Evolutionary conservation across 2,797 vertebrate species (phyloP).

Genomic region (Myiotriccus ornatus): DNA sequence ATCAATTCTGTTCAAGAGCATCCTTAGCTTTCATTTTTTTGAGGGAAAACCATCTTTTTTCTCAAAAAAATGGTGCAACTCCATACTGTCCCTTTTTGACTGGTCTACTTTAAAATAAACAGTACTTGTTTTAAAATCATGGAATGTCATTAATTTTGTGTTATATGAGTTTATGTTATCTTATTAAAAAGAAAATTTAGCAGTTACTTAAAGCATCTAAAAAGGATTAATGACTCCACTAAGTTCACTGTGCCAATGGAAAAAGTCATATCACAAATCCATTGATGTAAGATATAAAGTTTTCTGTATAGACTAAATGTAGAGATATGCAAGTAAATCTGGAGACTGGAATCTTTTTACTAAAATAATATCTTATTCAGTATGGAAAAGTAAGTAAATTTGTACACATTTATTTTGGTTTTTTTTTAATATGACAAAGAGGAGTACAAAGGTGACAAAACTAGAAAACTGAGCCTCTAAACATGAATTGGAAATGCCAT

Average conservation of each 20-base stretch:
- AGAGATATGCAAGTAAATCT: background rate
- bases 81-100: background rate
- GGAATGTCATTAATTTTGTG: background rate
- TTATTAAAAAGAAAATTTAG: background rate
- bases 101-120: background rate
- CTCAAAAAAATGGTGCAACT: background rate
- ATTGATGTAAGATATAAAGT: background rate
- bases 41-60: background rate
- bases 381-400: background rate
- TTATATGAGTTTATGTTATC: background rate
- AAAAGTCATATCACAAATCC: background rate
- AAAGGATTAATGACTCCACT: background rate
- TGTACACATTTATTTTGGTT: background rate
- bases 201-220: background rate
- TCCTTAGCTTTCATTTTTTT: background rate
- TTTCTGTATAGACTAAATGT: background rate
- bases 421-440: background rate
- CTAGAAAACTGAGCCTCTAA: background rate
- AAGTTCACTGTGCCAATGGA: background rate
- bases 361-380: background rate
- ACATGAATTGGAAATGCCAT: background rate
- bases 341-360: background rate
- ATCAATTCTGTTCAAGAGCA: conserved; percentile 25
- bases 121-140: background rate
- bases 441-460: background rate